A percentile compares a stretch with the other conserved stretches of the same genome.
phyloP scores from a whole-genome alignment of 1,140 invertebrate species.

The Spodoptera litura region DNA sequence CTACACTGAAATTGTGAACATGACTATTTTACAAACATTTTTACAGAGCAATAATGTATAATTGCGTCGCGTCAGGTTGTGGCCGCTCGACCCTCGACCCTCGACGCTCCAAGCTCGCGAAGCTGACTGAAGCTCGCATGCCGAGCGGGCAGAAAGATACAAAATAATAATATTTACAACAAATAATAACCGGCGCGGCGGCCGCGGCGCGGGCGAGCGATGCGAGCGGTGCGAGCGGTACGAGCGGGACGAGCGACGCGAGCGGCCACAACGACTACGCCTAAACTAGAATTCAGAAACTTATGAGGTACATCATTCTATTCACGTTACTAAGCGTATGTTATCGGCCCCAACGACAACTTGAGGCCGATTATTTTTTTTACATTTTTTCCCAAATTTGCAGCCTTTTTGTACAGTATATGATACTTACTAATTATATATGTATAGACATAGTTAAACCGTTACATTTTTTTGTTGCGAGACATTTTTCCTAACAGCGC shows the following conservation, averaged over 20 bases:
- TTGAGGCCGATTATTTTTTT: slow-evolving; percentile 81
- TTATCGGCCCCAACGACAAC: slow-evolving; percentile 80
- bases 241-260: not conserved
- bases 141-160: not conserved
- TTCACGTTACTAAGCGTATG: slow-evolving; percentile 84
- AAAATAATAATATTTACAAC: slow-evolving; percentile 80
- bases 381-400: slow-evolving; percentile 81
- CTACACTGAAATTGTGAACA: slow-evolving; percentile 83
- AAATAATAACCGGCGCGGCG: slow-evolving; percentile 56
- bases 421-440: slow-evolving; percentile 85
- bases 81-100: not conserved
- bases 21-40: slow-evolving; percentile 85
- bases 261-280: slow-evolving; percentile 61
- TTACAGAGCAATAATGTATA: slow-evolving; percentile 71
- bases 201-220: not conserved
- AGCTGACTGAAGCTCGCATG: no score
- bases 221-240: slow-evolving; percentile 36
- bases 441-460: slow-evolving; percentile 84
- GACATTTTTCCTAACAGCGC: slow-evolving; percentile 58
- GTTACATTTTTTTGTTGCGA: slow-evolving; percentile 79
- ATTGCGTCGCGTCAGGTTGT: not conserved
- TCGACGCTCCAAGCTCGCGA: not conserved
- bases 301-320: slow-evolving; percentile 83
- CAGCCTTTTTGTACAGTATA: slow-evolving; percentile 85
- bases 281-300: slow-evolving; percentile 79